A percentile compares a stretch with the other conserved stretches of the same genome.
These are phyloP conservation scores for Neodiprion virginianus DNA, from an alignment of 1,140 invertebrate species.

Conservation along the genomic window DNA sequence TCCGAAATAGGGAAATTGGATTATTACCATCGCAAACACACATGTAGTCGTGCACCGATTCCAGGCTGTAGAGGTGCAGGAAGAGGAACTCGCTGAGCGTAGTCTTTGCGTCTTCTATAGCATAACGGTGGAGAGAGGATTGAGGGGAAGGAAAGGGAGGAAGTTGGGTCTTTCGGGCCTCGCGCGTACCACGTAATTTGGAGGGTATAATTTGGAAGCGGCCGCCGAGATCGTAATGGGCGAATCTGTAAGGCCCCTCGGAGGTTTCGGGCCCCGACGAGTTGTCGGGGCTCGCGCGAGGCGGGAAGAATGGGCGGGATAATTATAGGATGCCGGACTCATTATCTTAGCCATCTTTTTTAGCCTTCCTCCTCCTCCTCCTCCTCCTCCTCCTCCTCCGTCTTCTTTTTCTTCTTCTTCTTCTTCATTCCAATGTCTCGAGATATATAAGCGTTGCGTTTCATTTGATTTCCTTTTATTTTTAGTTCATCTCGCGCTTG, in stretches of 20 bases:
- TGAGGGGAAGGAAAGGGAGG: neutral
- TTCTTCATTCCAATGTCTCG: too few species aligned
- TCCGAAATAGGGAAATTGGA: too few species aligned
- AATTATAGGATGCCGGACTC: constrained; percentile 41
- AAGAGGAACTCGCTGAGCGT: too few species aligned
- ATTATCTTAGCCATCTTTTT: constrained; percentile 3
- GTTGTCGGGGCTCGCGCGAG: constrained; percentile 28
- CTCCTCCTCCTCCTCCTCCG: neutral
- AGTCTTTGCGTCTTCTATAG: too few species aligned
- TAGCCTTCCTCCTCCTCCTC: neutral
- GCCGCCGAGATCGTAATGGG: constrained; percentile 45
- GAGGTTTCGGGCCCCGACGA: constrained; percentile 21
- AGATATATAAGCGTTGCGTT: too few species aligned
- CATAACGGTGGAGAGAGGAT: neutral
- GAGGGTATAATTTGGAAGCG: constrained; percentile 55
- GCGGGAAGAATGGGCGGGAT: constrained; percentile 62
- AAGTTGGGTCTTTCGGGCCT: constrained; percentile 23
- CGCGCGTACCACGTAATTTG: constrained; percentile 54
- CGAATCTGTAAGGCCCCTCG: constrained; percentile 35
- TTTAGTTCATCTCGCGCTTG: too few species aligned
- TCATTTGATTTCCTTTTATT: too few species aligned
- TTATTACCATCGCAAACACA: too few species aligned
- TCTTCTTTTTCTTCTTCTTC: neutral
- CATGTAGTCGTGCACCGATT: too few species aligned
- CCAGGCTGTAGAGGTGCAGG: too few species aligned